Evolutionary conservation across 2,113 vertebrate species (phyloP), one percentile per base, ranked within the genome.

Genomic region (Cettia cetti): DNA sequence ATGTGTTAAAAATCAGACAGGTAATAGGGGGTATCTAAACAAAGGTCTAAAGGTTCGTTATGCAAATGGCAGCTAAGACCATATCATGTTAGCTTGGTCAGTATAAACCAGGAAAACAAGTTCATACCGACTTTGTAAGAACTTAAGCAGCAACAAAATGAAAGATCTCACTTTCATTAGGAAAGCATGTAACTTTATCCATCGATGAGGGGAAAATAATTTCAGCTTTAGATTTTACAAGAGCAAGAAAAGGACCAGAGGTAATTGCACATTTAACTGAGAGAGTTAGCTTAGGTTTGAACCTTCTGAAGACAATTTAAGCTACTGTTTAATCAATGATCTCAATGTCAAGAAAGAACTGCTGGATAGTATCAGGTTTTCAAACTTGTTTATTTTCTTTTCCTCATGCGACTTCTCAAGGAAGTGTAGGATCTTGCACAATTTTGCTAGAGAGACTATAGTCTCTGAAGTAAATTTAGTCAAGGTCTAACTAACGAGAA

Each of bases 171-270:
- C 8, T 57, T 40, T 13, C 18, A 15, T 50, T 68, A 45, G 30
- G 70, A 91, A 91, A 79, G 47, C 3, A 37, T 42, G 21, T 23
- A 35, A 35, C 24, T 86, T 57, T 63, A 59, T 56, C 74, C 16
- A 10, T 15, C 54, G 26, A 69, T 82, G 33, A 83, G 28, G 20
- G 21, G 75, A 75, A 49, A 91, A 13, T 65, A 75, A 77, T 84
- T 70, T 91, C 53, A 90, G 42, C 52, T 86, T 63, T 86, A 86
- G 71, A 28, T 66, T 79, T 77, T 82, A 72, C 24, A 61, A 77
- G 31, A 53, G 7, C 22, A 82, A 45, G n/a, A 39, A 82, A 61
- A 87, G 20, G 21, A 72, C 35, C 23, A 61, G 42, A 70, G 18
- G 24, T 33, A 63, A 15, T 69, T 39, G 28, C 7, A 50, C 14